Conservation (phyloP, 2,888 invertebrate species). For the Andrena bucephala region DNA sequence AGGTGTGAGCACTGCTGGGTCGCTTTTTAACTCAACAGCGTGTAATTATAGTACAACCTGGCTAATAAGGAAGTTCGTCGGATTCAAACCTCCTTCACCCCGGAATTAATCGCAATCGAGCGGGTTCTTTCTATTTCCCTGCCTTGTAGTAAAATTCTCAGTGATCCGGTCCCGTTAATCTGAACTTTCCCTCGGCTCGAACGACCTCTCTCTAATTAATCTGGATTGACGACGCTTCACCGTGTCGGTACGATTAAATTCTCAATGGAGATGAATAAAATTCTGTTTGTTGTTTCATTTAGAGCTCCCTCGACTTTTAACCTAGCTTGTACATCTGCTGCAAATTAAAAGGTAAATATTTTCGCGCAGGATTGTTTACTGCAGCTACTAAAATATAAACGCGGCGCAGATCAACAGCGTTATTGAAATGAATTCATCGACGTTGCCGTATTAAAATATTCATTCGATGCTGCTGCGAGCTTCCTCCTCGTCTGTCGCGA, state of each 20-base stretch:
- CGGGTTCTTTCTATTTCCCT: conserved; percentile 7
- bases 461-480: no score
- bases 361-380: no score
- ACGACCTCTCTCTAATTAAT: conserved; percentile 2
- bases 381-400: no score
- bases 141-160: conserved; percentile 1
- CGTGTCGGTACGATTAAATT: conserved; percentile 6
- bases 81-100: not conserved
- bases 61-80: not conserved
- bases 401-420: no score
- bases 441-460: no score
- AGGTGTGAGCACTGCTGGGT: no score
- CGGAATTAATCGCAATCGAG: conserved; percentile 13
- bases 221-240: not conserved
- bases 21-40: not conserved
- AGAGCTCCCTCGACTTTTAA: no score
- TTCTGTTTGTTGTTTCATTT: not conserved
- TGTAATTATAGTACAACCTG: conserved; percentile 14
- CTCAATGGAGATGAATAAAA: not conserved
- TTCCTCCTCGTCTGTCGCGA: no score
- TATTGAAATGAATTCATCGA: no score
- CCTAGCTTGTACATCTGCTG: no score
- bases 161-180: conserved; percentile 25
- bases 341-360: no score
- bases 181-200: conserved; percentile 8